Conservation (phyloP, 2,113 vertebrate species). For the Tretioscincus oriximinensis region DNA sequence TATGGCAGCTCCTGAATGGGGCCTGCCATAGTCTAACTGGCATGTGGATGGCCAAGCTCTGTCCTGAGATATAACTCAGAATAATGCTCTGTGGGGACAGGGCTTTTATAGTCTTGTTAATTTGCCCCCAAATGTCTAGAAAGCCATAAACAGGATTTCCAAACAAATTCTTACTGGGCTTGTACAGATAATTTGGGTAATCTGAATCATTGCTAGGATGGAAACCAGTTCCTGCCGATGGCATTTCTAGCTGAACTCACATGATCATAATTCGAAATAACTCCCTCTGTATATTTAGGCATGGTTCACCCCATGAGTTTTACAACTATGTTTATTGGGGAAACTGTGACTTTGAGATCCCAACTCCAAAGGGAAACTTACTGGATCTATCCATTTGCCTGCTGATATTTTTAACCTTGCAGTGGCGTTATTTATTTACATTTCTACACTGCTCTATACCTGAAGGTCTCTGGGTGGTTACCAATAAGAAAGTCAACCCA, state of each 20-base stretch:
- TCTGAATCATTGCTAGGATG: not conserved
- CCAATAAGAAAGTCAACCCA: too few relatives aligned
- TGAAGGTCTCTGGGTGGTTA: too few relatives aligned
- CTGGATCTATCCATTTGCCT: not conserved
- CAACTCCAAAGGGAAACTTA: slow-evolving; percentile 20
- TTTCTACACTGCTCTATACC: too few relatives aligned
- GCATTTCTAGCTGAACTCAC: not conserved
- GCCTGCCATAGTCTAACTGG: too few relatives aligned
- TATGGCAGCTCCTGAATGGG: too few relatives aligned
- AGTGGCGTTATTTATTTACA: too few relatives aligned
- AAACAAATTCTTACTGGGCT: not conserved
- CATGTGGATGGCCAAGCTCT: too few relatives aligned
- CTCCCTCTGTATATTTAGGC: fast-evolving
- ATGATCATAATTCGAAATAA: not conserved
- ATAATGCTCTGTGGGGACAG: too few relatives aligned
- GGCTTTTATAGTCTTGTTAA: not conserved
- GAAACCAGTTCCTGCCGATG: not conserved
- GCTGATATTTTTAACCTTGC: not conserved
- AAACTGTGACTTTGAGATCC: not conserved
- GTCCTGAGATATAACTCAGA: too few relatives aligned
- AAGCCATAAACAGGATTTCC: not conserved
- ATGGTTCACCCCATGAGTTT: not conserved
- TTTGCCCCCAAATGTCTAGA: not conserved
- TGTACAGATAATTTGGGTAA: not conserved
- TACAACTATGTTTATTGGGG: not conserved